Evolutionary conservation across 2,888 invertebrate species (phyloP).

Genomic region (Cantharis nigra): DNA sequence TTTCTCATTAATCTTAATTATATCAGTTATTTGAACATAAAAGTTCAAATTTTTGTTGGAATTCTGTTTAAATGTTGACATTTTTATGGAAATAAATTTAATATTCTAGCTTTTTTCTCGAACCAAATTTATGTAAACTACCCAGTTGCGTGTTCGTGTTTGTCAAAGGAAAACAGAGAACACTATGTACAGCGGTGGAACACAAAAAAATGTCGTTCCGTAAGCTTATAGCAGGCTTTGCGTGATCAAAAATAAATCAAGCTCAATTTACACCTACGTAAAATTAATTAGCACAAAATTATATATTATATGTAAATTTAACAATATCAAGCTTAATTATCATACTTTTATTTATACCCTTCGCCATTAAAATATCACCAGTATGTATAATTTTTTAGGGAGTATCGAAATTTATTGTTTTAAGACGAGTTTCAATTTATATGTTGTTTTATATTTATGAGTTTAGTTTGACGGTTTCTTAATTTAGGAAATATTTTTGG

Average conservation of each 20-base stretch:
- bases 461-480: constrained; percentile 6
- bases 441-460: constrained; percentile 9
- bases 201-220: constrained; percentile 2
- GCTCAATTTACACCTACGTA: constrained; percentile 1
- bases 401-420: constrained; percentile 2
- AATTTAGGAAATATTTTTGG: constrained; percentile 1
- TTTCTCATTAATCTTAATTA: not conserved
- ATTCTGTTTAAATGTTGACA: constrained; percentile 2
- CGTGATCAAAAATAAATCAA: not conserved
- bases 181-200: constrained; percentile 12
- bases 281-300: not conserved
- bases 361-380: too few species aligned
- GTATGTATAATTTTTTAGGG: not conserved
- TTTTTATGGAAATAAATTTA: constrained; percentile 6
- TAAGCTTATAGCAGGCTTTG: not conserved
- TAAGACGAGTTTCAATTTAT: constrained; percentile 5
- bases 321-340: not conserved
- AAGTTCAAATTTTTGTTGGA: not conserved
- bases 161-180: constrained; percentile 18
- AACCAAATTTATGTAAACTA: constrained; percentile 11
- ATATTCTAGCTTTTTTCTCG: constrained; percentile 10
- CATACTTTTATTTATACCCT: not conserved
- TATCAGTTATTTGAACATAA: not conserved
- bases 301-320: not conserved
- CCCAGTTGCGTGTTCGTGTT: constrained; percentile 15